Base-by-base conservation (phyloP, 1,140 invertebrate species). In the Leptinotarsa defecta region DNA sequence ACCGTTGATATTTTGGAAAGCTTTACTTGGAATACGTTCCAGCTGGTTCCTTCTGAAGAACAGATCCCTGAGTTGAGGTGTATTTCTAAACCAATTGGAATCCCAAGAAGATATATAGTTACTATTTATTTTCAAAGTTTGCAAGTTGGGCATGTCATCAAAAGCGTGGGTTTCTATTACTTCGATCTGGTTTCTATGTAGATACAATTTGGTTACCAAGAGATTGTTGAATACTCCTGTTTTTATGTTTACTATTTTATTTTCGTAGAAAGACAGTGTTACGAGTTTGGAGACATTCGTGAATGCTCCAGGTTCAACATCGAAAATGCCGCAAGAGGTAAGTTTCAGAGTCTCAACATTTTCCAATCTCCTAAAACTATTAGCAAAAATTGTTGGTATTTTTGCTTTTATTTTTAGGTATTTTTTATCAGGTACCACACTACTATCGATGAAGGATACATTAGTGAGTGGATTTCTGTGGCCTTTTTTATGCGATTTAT, bases 161-260 rank as follows among this genome's bases (percentile, higher is more conserved):
- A 85, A 85, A 48, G 83, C 83, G 52, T 74, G 76, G 22, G 63
- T 76, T 17, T 83, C 80, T 27, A 85, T 85, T 1, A 52, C 72
- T 13, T 65, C 69, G 11, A 85, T 85, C 24, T 75, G 70, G 67
- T 85, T 85, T 68, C 81, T 79, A 20, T 80, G 77, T 22, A 85
- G 76, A 69, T 76, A 80, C 19, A 85, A 75, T 65, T 77, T 75
- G 0, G 74, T 73, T 11, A 85, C 64, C n/a, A 74, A 63, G 15
- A 85, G 64, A 68, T 76, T 63, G 74, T 84, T 85, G 74, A 85
- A 85, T 0, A 85, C 81, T n/a, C 81, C 82, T n/a, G 62, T 74
- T 27, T 67, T 68, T 13, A 85, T 81, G 27, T 74, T 57, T 48
- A 78, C 67, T 1, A 85, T 71, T n/a, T 77, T 68, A 57, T 85